Conservation (phyloP, 2,113 vertebrate genomes). For the Butorides virescens region DNA sequence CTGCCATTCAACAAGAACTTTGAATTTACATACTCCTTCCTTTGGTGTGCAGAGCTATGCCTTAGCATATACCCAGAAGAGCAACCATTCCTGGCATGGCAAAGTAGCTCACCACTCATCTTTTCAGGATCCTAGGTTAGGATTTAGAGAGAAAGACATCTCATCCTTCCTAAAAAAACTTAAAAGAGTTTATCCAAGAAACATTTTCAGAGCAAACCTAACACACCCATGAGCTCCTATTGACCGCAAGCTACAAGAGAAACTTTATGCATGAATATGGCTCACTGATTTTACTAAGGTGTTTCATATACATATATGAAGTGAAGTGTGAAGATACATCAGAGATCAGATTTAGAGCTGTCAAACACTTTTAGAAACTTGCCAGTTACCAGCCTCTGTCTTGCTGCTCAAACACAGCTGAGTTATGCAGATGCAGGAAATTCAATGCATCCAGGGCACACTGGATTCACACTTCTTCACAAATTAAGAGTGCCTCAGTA, state of each 20-base stretch:
- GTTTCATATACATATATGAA: slow-evolving; percentile 50
- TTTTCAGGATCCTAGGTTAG: not conserved
- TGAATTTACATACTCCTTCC: not conserved
- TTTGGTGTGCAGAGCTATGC: not conserved
- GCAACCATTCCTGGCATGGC: not conserved
- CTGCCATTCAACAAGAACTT: not conserved
- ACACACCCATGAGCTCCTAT: not conserved
- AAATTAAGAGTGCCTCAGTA: not conserved
- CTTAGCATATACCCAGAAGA: not conserved
- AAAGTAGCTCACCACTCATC: not conserved
- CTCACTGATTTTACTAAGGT: slow-evolving; percentile 40
- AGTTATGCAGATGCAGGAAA: not conserved
- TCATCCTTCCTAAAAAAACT: not conserved
- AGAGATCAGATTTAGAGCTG: slow-evolving; percentile 36
- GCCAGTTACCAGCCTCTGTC: not conserved
- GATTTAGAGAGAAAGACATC: not conserved
- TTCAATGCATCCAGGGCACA: not conserved
- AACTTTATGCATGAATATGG: not conserved
- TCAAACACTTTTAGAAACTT: slow-evolving; percentile 14
- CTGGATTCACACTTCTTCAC: not conserved
- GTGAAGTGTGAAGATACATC: slow-evolving; percentile 15
- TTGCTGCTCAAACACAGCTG: not conserved
- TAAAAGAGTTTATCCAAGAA: not conserved
- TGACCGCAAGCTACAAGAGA: not conserved
- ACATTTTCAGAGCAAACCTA: not conserved